phyloP scores from a whole-genome alignment of 2,113 vertebrate genomes.

The Solenodon paradoxus region DNA sequence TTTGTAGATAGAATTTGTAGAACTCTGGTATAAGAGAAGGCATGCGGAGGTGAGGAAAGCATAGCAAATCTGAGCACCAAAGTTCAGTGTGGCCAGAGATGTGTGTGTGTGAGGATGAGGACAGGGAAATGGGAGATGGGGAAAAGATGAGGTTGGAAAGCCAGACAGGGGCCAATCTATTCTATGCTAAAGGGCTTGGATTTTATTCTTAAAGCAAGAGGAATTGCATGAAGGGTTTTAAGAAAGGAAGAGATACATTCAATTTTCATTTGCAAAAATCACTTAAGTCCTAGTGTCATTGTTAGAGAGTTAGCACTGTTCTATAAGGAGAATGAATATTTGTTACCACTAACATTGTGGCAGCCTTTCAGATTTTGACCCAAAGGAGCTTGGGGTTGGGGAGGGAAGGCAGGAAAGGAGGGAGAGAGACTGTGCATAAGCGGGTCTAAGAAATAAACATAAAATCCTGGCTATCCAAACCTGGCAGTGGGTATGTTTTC shows the following conservation, averaged over 20 bases:
- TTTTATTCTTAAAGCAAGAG: not conserved
- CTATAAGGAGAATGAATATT: not conserved
- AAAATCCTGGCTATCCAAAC: slow-evolving; percentile 1
- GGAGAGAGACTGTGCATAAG: not conserved
- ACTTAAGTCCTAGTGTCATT: not conserved
- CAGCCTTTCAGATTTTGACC: not conserved
- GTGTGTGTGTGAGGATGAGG: rapidly evolving
- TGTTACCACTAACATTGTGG: not conserved
- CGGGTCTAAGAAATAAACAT: slow-evolving; percentile 39
- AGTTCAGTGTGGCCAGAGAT: rapidly evolving
- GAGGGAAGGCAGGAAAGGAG: too few species aligned
- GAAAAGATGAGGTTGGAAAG: not conserved
- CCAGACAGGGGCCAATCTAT: not conserved
- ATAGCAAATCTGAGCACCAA: not conserved
- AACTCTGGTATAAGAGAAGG: not conserved
- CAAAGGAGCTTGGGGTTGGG: not conserved
- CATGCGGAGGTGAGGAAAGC: not conserved
- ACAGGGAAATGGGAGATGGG: too few species aligned
- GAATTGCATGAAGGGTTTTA: not conserved
- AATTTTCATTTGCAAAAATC: slow-evolving; percentile 8
- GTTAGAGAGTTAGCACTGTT: not conserved
- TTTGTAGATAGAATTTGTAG: not conserved
- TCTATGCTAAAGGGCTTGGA: not conserved
- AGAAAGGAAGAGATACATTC: not conserved
- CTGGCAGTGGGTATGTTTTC: slow-evolving; percentile 41